Base-by-base conservation (phyloP, 1,140 invertebrate species). In the Zaprionus ghesquierei region DNA sequence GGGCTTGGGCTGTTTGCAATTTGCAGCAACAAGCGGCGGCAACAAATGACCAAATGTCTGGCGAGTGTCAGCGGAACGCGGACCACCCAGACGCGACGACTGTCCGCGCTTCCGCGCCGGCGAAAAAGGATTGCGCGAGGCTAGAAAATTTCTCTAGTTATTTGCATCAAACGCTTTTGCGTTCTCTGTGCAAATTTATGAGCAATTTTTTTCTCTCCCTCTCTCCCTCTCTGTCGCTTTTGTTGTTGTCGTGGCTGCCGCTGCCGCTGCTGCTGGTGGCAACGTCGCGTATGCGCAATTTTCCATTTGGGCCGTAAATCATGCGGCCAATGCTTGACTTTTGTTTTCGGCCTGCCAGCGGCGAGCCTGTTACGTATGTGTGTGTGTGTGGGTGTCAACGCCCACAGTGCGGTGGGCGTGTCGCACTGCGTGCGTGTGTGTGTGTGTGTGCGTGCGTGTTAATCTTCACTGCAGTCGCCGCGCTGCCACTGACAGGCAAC, bases 41-140 rank as follows among this genome's bases (percentile, higher is more conserved):
- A 87, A 87, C 82, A 87, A 87, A 87, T 87, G 82, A 82, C 82
- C 82, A 89, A 87, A 87, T 79, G 82, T 82, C 82, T 89, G 79
- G 29, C 79, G 63, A 69, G 84, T 82, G 79, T 81, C 79, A 60
- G 29, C 12, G 33, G 58, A n/a, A n/a, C 10, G 6, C 20, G n/a
- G 79, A 87, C 82, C 82, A 87, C 82, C 82, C 82, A 63, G 61
- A 18, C 41, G 20, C 3, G 29, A 3, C n/a, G 6, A 23, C 29
- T 20, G 22, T 2, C 29, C 25, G 12, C 35, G 35, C 35, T 38
- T 29, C 6, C 13, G 12, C 33, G 31, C 10, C 12, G 31, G 10
- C 31, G n/a, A n/a, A 33, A 33, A 33, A 33, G 31, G 31, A 33
- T 35, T 13, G 4, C 15, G 33, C 49, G 35, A 41, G 35, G 6